Conservation (phyloP, 1,140 invertebrate genomes). For the Drosophila pruinosa region DNA sequence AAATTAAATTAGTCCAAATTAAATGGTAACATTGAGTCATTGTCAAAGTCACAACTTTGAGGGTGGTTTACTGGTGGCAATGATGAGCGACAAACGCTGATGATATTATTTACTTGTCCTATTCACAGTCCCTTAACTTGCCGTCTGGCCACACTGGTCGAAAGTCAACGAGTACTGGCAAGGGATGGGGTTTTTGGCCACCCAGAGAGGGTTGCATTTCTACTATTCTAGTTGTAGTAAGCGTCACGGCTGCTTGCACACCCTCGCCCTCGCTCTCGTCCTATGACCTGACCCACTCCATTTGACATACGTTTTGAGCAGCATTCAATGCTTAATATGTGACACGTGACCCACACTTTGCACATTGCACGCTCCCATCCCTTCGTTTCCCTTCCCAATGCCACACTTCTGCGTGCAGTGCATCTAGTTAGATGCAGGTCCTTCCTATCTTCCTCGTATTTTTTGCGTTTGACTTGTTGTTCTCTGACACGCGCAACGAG, state of each 20-base stretch:
- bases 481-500: slow-evolving; percentile 60
- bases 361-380: slow-evolving; percentile 40
- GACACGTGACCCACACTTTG: slow-evolving; percentile 78
- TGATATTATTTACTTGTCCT: slow-evolving; percentile 68
- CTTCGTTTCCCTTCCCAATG: background rate
- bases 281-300: slow-evolving; percentile 34
- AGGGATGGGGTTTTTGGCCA: background rate
- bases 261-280: slow-evolving; percentile 46
- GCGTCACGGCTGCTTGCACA: slow-evolving; percentile 71
- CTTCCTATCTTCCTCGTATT: slow-evolving; percentile 36
- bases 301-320: slow-evolving; percentile 76
- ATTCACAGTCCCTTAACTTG: slow-evolving; percentile 51
- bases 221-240: background rate
- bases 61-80: slow-evolving; percentile 5
- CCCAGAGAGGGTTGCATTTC: slow-evolving; percentile 55
- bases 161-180: slow-evolving; percentile 54
- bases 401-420: slow-evolving; percentile 46
- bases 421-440: slow-evolving; percentile 57
- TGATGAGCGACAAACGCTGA: slow-evolving; percentile 73
- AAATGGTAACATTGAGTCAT: slow-evolving; percentile 48
- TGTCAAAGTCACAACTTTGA: background rate
- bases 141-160: slow-evolving; percentile 66
- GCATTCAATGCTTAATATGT: slow-evolving; percentile 72
- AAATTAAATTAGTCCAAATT: slow-evolving; percentile 77
- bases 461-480: slow-evolving; percentile 77